Conservation (phyloP, 2,888 invertebrate species). For the Pammene fasciana region DNA sequence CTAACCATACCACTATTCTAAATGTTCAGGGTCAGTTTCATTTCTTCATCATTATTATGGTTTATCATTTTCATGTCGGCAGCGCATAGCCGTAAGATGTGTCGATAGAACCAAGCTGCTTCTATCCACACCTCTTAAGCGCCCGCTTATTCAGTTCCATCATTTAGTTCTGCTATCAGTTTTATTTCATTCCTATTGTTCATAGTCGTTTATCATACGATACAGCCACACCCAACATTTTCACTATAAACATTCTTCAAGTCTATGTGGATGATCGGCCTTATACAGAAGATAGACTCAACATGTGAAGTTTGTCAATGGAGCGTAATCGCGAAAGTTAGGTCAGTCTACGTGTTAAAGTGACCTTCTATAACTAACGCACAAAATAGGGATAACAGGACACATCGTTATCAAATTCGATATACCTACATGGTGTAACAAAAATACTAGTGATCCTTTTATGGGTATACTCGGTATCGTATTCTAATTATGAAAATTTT, state of each 20-base stretch:
- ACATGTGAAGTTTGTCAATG: neutral
- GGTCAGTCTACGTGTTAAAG: too few relatives aligned
- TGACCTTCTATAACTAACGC: too few relatives aligned
- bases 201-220: conserved; percentile 51
- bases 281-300: conserved; percentile 85
- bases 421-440: too few relatives aligned
- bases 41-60: conserved; percentile 47
- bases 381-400: neutral
- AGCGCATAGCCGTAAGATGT: conserved; percentile 60
- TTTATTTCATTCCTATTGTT: conserved; percentile 49
- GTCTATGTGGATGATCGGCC: conserved; percentile 84
- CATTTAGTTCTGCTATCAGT: conserved; percentile 50
- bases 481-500: too few relatives aligned
- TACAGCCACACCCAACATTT: conserved; percentile 83
- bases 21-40: conserved; percentile 87
- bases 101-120: conserved; percentile 72
- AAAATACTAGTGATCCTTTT: too few relatives aligned
- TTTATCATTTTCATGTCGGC: conserved; percentile 54
- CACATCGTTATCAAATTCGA: neutral
- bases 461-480: too few relatives aligned
- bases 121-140: conserved; percentile 61
- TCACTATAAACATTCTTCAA: conserved; percentile 85
- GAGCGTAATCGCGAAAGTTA: neutral
- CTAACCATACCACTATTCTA: conserved; percentile 87
- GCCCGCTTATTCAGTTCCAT: conserved; percentile 55